Conservation (phyloP, 30 jellyfish, hydroid and myxozoan genomes). For the Aurelia aurita region DNA sequence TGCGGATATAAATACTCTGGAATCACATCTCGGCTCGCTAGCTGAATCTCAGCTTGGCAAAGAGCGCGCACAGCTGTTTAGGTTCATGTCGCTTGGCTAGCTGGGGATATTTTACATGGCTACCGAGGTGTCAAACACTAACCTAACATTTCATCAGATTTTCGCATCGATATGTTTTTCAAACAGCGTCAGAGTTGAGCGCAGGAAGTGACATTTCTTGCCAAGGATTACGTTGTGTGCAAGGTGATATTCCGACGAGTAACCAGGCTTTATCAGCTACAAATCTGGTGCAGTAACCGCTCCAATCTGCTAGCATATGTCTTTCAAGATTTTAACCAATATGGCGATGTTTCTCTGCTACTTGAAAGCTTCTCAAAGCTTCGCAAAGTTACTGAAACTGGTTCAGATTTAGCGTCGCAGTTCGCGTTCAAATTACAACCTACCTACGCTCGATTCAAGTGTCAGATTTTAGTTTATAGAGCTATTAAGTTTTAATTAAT, state of each 20-base stretch:
- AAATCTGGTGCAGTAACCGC: not conserved
- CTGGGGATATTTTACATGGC: not conserved
- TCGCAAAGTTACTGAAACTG: no score
- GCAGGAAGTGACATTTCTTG: constrained; percentile 35
- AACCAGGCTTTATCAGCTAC: constrained; percentile 12
- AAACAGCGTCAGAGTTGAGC: not conserved
- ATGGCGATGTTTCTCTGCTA: not conserved
- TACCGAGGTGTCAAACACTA: not conserved
- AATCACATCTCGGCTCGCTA: constrained; percentile 20
- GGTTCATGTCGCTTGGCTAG: not conserved
- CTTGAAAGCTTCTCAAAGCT: not conserved
- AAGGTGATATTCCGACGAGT: constrained; percentile 32
- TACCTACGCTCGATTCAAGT: constrained; percentile 15
- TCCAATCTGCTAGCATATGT: not conserved
- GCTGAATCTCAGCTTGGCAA: not conserved
- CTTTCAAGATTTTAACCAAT: not conserved
- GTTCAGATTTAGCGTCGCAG: not conserved
- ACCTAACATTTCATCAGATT: constrained; percentile 8
- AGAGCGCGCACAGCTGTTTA: constrained; percentile 1
- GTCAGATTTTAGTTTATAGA: constrained; percentile 46
- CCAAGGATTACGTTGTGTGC: constrained; percentile 12
- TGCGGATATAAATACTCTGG: constrained; percentile 70
- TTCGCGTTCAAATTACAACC: constrained; percentile 18
- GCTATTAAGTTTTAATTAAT: constrained; percentile 28
- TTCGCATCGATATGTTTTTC: not conserved